phyloP scores from a whole-genome alignment of 2,113 vertebrate species.

The Burhinus oedicnemus region DNA sequence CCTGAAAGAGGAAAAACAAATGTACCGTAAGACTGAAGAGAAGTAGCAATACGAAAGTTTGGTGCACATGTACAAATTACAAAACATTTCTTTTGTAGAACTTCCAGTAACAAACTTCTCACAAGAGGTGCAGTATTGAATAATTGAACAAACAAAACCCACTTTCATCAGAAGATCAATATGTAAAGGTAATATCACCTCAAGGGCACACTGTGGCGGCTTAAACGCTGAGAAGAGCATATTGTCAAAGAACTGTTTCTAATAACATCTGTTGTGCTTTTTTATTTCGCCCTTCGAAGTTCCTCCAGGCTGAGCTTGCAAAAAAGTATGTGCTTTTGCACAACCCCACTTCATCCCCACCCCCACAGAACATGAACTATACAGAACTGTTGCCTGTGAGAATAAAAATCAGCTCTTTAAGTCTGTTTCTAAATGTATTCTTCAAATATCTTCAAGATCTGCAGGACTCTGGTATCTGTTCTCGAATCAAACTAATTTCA shows the following conservation, averaged over 20 bases:
- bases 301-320: conserved; percentile 28
- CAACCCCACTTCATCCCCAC: neutral
- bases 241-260: neutral
- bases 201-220: conserved; percentile 8
- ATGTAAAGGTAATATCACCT: neutral
- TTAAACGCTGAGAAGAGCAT: neutral
- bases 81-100: neutral
- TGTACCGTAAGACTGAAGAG: accelerated
- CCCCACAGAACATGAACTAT: neutral
- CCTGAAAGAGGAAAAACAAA: conserved; percentile 74
- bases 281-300: conserved; percentile 17
- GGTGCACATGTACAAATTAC: neutral
- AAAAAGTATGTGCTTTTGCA: neutral
- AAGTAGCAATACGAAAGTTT: neutral
- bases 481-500: neutral
- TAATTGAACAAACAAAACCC: neutral
- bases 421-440: neutral
- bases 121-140: neutral
- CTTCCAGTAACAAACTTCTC: neutral
- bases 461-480: neutral
- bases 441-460: neutral
- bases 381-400: neutral
- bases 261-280: neutral
- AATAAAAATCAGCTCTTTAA: neutral
- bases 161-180: conserved; percentile 20